Base-by-base conservation (phyloP, 2,113 vertebrate genomes). In the Apteryx owenii region DNA sequence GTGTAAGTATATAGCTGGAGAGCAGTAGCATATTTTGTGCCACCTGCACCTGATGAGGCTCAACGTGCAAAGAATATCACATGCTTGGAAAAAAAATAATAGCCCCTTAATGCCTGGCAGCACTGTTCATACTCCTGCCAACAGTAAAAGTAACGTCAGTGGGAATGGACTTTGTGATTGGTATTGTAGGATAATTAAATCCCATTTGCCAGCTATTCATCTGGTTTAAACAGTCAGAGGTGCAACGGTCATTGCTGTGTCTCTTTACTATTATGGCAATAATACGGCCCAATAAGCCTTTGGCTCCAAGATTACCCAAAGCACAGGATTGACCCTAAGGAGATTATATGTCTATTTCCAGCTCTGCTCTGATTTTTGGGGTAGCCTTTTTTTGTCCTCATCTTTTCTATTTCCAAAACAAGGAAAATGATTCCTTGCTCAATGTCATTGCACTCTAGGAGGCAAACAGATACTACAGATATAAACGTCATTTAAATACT, bases 381-480 rank as follows among this genome's bases (percentile, higher is more conserved):
- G 44, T 38, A 44, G 58, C 18, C 86, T 65, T 80, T 50, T 81
- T 90, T 75, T 69, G 31, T 33, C 38, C 11, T 65, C 5, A 2
- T 21, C 40, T 82, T 77, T 89, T 88, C 54, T 60, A 68, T 17
- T 21, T 88, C 58, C 31, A 54, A 77, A 75, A 58, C 12, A 36
- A 64, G 48, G 94, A 50, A 69, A 90, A 89, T 26, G 36, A 76
- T 81, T 93, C 84, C 66, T 89, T 70, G 61, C 75, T 62, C 71
- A 42, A 73, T 82, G 87, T 77, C 86, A 33, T 70, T 92, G 78
- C 40, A 76, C 62, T 85, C 93, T 95, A 88, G 66, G 66, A 90
- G 28, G 56, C n/a, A 90, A 81, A 93, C 72, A 89, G 69, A 81
- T 51, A 61, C 56, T 89, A 89, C n/a, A 85, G 86, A 75, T 48